Evolutionary conservation across 2,113 vertebrate genomes (phyloP), one percentile per base, ranked within the genome.

Genomic region (Serilophus lunatus): DNA sequence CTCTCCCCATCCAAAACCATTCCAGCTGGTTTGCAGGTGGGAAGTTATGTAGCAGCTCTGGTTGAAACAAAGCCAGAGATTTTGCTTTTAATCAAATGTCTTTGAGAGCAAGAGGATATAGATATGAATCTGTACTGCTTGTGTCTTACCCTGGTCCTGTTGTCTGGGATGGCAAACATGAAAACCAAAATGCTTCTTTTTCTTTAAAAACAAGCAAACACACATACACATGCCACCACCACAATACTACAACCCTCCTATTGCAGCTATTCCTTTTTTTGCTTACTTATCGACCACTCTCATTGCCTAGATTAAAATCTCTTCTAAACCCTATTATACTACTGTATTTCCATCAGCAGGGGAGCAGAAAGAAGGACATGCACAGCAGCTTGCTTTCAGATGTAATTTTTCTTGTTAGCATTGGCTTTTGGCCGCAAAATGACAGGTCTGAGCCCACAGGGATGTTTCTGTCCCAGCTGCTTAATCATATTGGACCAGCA

Each of bases 331-430:
- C 56, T 90, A n/a, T 93, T 90, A 66, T 86, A 59, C 66, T 60
- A 45, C 64, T 71, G 35, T 63, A 59, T 71, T 64, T 90, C 69
- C 63, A 76, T 90, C 78, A 88, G 72, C 75, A 89, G 79, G 82
- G 86, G 75, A 94, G 78, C 20, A 78, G 56, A 70, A 69, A 82
- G 89, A 85, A 94, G 91, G 68, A 86, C 80, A 68, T 50, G 78
- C 31, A 12, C 72, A 80, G 61, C 71, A 93, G 66, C 93, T 96
- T 88, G 76, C 88, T 95, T 98, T 97, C 88, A 95, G 64, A 91
- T 96, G 64, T 90, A 66, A 79, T 96, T 96, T 95, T 95, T 91
- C 80, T 96, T 16, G 33, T 96, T 97, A 94, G 66, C 90, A 82
- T 66, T 94, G 82, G 71, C 84, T 94, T 60, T 83, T 95, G 85